These are phyloP conservation scores for Rhynchotus rufescens DNA, from an alignment of 2,797 vertebrate species.

Conservation along the genomic window DNA sequence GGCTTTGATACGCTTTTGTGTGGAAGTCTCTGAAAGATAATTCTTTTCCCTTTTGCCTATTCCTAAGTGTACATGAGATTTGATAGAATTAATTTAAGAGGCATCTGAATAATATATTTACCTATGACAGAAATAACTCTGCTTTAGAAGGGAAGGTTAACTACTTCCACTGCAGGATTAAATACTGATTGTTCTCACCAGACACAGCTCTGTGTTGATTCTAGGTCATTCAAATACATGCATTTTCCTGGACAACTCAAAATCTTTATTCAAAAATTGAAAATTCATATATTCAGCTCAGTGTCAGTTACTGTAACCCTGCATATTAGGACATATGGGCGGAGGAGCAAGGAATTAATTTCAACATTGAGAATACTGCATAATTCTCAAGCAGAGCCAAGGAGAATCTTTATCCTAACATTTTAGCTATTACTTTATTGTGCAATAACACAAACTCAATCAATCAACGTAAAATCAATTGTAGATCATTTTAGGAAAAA, in stretches of 20 bases:
- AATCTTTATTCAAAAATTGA: not conserved
- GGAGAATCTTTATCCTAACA: not conserved
- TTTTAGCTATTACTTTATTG: not conserved
- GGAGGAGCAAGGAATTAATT: not conserved
- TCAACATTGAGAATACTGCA: not conserved
- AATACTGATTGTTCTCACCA: conserved; percentile 13
- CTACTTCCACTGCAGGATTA: conserved; percentile 6
- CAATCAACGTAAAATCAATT: not conserved
- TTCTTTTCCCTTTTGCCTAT: not conserved
- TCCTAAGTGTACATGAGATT: not conserved
- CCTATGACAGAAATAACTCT: conserved; percentile 11
- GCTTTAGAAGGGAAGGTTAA: not conserved
- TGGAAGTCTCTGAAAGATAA: not conserved
- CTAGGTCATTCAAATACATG: not conserved
- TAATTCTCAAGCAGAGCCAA: not conserved
- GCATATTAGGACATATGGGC: not conserved
- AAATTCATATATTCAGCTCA: not conserved
- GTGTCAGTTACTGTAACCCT: not conserved
- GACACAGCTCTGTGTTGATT: conserved; percentile 25
- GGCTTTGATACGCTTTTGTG: not conserved
- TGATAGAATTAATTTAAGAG: conserved; percentile 4
- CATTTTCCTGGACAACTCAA: not conserved
- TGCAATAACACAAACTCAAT: not conserved
- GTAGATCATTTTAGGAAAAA: not conserved
- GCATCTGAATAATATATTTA: conserved; percentile 20